Conservation (phyloP, 2,888 invertebrate genomes). For the Biston stratarius region DNA sequence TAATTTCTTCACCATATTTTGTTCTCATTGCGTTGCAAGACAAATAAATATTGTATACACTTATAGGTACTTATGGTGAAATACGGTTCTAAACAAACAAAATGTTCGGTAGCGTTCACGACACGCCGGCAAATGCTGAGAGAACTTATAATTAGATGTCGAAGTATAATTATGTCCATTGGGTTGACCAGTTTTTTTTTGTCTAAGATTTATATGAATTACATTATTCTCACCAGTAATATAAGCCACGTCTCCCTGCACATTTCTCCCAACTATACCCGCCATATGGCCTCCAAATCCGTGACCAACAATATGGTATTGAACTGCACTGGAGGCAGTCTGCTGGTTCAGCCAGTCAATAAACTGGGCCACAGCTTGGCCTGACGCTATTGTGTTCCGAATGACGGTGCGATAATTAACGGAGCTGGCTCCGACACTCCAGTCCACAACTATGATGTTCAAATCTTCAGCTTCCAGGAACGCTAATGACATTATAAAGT, state of each 20-base stretch:
- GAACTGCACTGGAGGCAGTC: constrained; percentile 51
- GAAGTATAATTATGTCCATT: too few species aligned
- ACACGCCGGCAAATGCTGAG: too few species aligned
- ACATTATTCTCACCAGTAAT: constrained; percentile 61
- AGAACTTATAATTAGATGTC: too few species aligned
- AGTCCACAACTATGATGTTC: constrained; percentile 73
- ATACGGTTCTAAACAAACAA: too few species aligned
- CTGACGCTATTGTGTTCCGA: constrained; percentile 62
- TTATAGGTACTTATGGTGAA: too few species aligned
- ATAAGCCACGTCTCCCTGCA: constrained; percentile 62
- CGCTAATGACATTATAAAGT: constrained; percentile 49
- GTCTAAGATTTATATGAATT: too few species aligned
- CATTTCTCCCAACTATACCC: constrained; percentile 66
- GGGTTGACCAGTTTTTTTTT: too few species aligned
- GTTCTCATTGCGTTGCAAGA: too few species aligned
- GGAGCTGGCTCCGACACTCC: constrained; percentile 65
- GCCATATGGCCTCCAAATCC: constrained; percentile 71
- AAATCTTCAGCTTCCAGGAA: constrained; percentile 66
- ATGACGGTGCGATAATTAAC: constrained; percentile 58
- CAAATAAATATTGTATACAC: too few species aligned
- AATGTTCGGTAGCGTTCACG: too few species aligned
- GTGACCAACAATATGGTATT: constrained; percentile 70
- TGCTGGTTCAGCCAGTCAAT: constrained; percentile 65
- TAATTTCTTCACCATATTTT: too few species aligned
- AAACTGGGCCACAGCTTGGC: constrained; percentile 62